Conservation (phyloP, 2,888 invertebrate species). For the Ophion ellenae region DNA sequence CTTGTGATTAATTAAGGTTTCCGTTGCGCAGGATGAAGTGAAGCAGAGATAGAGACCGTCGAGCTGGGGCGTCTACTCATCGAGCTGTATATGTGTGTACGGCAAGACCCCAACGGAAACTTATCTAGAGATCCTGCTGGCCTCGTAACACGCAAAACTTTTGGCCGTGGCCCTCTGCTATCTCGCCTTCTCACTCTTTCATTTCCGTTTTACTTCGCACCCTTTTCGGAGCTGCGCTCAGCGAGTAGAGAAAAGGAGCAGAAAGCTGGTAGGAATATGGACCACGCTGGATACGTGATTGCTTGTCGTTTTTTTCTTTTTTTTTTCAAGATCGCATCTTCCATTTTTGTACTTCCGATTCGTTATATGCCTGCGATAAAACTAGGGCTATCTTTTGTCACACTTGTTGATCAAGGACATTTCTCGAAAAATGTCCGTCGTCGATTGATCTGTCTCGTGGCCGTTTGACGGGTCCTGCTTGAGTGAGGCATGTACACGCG, state of each 20-base stretch:
- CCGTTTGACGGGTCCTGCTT: background rate
- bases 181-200: conserved; percentile 38
- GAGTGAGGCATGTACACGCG: background rate
- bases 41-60: conserved; percentile 40
- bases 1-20: conserved; percentile 65
- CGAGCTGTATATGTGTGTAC: conserved; percentile 2
- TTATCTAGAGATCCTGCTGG: conserved; percentile 53
- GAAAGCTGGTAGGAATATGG: background rate
- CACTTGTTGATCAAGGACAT: background rate
- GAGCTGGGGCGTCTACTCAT: conserved; percentile 28
- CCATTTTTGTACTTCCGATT: conserved; percentile 49
- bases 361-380: conserved; percentile 1
- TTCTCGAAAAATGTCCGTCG: no score
- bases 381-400: background rate
- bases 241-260: background rate
- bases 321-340: conserved; percentile 40
- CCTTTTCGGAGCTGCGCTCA: background rate
- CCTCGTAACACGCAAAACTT: conserved; percentile 55
- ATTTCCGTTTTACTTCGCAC: conserved; percentile 31
- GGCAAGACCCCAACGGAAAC: conserved; percentile 28
- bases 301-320: no score
- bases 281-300: background rate
- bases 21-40: conserved; percentile 49
- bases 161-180: conserved; percentile 21
- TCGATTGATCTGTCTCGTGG: background rate